Conservation (phyloP, 2,797 vertebrate species). For the Leptatherina wallacei region DNA sequence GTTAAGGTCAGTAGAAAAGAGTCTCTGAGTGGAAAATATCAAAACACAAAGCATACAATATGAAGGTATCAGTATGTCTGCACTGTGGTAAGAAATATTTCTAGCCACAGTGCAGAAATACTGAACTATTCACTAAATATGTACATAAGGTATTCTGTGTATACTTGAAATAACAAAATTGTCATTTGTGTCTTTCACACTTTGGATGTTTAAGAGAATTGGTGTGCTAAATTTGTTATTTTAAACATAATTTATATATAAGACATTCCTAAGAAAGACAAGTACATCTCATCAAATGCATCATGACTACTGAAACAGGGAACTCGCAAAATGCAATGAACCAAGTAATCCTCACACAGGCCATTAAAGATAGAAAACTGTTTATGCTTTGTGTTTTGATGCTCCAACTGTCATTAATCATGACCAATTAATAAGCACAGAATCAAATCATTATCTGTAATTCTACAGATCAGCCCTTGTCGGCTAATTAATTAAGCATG, state of each 20-base stretch:
- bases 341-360: slow-evolving; percentile 17
- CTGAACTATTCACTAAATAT: too few relatives aligned
- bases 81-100: too few relatives aligned
- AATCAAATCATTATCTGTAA: slow-evolving; percentile 48
- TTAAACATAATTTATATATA: too few relatives aligned
- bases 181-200: not conserved
- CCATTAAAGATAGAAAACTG: slow-evolving; percentile 12
- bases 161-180: not conserved
- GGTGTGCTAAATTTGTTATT: not conserved
- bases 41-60: slow-evolving; percentile 64
- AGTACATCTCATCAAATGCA: not conserved
- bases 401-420: slow-evolving; percentile 48
- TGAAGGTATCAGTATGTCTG: not conserved
- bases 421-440: slow-evolving; percentile 22
- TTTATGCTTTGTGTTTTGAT: slow-evolving; percentile 72
- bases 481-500: slow-evolving; percentile 55
- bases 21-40: not conserved
- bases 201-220: not conserved
- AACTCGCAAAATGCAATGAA: not conserved
- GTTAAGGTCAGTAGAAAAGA: slow-evolving; percentile 79
- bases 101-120: too few relatives aligned
- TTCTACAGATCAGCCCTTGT: slow-evolving; percentile 52
- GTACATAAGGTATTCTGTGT: too few relatives aligned
- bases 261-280: not conserved
- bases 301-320: not conserved